phyloP scores from a whole-genome alignment of 2,113 vertebrate species.

The Silurus meridionalis region DNA sequence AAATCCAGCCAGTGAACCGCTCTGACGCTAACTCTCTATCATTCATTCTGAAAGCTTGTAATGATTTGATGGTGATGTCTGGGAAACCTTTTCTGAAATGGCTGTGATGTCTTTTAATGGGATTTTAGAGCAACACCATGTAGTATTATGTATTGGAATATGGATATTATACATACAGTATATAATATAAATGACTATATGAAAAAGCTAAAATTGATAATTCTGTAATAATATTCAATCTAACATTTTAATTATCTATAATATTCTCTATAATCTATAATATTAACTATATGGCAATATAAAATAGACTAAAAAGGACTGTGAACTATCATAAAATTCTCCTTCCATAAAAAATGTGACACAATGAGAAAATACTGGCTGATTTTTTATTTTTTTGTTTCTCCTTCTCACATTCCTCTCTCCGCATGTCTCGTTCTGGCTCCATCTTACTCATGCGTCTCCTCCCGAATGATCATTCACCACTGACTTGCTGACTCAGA shows the following conservation, averaged over 20 bases:
- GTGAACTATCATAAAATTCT: too few species aligned
- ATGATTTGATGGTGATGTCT: not conserved
- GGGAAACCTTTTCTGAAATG: not conserved
- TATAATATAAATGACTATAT: too few species aligned
- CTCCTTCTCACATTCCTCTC: not conserved
- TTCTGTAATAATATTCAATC: not conserved
- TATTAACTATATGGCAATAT: not conserved
- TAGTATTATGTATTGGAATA: not conserved
- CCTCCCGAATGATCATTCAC: conserved; percentile 40
- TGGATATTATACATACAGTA: too few species aligned
- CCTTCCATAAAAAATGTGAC: not conserved
- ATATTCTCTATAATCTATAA: too few species aligned
- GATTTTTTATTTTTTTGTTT: not conserved
- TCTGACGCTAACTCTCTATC: not conserved
- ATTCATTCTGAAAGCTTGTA: not conserved
- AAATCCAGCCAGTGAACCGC: not conserved
- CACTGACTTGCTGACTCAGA: conserved; percentile 37
- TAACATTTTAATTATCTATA: not conserved
- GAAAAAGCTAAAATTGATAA: not conserved
- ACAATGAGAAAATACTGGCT: not conserved
- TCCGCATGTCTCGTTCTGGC: conserved; percentile 31
- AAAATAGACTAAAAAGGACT: not conserved
- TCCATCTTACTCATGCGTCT: conserved; percentile 35
- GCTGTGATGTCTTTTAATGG: not conserved
- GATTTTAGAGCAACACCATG: not conserved